Base-by-base conservation (phyloP, 2,113 vertebrate species). In the Mohoua ochrocephala region DNA sequence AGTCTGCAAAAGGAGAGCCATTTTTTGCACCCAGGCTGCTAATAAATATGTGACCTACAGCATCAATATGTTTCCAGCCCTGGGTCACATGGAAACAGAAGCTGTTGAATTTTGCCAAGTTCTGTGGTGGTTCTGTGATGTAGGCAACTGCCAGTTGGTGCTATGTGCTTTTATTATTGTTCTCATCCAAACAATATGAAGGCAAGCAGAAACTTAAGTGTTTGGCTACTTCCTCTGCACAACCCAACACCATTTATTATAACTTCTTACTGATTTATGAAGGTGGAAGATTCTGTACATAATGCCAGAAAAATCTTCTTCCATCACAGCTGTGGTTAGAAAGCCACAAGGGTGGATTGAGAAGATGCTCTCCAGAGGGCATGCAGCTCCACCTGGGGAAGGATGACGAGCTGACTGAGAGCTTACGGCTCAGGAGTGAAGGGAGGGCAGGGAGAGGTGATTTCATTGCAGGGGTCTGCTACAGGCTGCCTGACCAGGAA, bases 211-310 rank as follows among this genome's bases (percentile, higher is more conserved):
- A 91, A 45, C 13, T 26, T 65, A 93, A 91, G 50, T 84, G 79
- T 93, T 91, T 91, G 39, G 73, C 78, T 97, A 67, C 71, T 89
- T 96, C 49, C n/a, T 31, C 42, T 49, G 37, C 52, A 56, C 45
- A 81, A 39, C 19, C 28, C 75, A 84, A 68, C 65, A 93, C 39
- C 39, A 69, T 93, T 96, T 92, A 45, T 95, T 95, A 52, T 73
- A 13, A 85, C 96, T 95, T 96, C 87, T 90, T 85, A 87, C 78
- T 94, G 56, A 97, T 69, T 97, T 95, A 87, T 44, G 41, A 92
- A 96, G 71, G 67, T 35, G 42, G 44, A 91, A 97, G 61, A 60
- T 93, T 81, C 30, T 81, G 75, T 71, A 28, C 10, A 7, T n/a
- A 65, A 60, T 50, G 23, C 47, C 64, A 95, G 92, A 96, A 89